phyloP scores from a whole-genome alignment of 2,113 vertebrate genomes.

The Calonectris borealis region DNA sequence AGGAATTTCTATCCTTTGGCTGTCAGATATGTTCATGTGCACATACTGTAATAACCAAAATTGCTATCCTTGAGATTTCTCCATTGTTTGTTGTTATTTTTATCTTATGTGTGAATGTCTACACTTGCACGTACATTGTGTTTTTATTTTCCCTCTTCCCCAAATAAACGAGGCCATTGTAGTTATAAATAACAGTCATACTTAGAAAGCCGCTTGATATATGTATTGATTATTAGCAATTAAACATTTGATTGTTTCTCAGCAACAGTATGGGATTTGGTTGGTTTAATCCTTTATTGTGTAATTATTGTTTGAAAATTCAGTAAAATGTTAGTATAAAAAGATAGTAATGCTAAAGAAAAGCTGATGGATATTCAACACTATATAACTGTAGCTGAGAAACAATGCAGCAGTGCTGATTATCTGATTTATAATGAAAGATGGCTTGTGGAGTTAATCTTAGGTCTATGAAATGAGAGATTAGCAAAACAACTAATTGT shows the following conservation, averaged over 20 bases:
- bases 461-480: neutral
- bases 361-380: neutral
- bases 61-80: neutral
- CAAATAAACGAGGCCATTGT: neutral
- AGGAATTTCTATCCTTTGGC: neutral
- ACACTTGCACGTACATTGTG: neutral
- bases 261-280: neutral
- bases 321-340: slow-evolving; percentile 15
- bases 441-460: slow-evolving; percentile 35
- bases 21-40: neutral
- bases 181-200: neutral
- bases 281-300: slow-evolving; percentile 7
- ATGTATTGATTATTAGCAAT: slow-evolving; percentile 16
- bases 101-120: neutral
- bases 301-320: slow-evolving; percentile 39
- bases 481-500: slow-evolving; percentile 40
- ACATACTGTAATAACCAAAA: neutral
- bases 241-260: slow-evolving; percentile 29
- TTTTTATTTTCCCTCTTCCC: neutral
- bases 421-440: slow-evolving; percentile 46
- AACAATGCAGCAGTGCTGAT: slow-evolving; percentile 28
- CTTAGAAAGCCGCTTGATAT: neutral
- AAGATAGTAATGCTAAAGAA: neutral
- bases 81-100: neutral
- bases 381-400: neutral